phyloP scores from a whole-genome alignment of 2,797 vertebrate genomes.

The Spatula clypeata region DNA sequence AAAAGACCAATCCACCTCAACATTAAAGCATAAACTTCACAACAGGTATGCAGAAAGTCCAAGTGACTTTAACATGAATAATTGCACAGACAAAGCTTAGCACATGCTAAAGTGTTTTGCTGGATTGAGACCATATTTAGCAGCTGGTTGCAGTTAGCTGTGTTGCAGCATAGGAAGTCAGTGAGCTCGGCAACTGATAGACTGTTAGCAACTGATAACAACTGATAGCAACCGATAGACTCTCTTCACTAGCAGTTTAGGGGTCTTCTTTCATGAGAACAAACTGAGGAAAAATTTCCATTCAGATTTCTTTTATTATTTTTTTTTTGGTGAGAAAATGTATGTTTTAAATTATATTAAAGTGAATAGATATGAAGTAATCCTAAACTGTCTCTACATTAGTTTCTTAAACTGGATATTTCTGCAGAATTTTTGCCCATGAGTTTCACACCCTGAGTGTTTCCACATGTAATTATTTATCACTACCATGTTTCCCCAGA shows the following conservation, averaged over 20 bases:
- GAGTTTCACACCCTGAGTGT: not conserved
- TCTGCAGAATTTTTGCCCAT: not conserved
- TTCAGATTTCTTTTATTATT: not conserved
- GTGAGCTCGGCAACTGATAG: slow-evolving; percentile 25
- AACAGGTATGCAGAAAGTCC: not conserved
- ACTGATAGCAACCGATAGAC: not conserved
- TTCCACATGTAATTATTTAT: not conserved
- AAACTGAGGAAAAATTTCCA: slow-evolving; percentile 1
- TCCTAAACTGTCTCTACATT: not conserved
- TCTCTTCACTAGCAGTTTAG: not conserved
- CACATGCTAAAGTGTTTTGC: slow-evolving; percentile 16
- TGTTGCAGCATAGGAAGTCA: slow-evolving; percentile 17
- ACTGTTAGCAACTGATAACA: slow-evolving; percentile 22
- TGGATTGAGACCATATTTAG: slow-evolving; percentile 20
- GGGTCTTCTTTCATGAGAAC: not conserved
- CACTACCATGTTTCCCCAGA: not conserved
- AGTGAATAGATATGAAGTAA: not conserved
- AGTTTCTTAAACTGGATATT: not conserved
- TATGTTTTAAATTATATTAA: not conserved
- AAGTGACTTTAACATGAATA: not conserved
- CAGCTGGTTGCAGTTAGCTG: slow-evolving; percentile 52
- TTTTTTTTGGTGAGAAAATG: not conserved
- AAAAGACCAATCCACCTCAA: not conserved
- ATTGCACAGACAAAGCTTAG: not conserved
- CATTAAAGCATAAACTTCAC: not conserved